A percentile compares a stretch with the other conserved stretches of the same genome.
Evolutionary conservation across 1,140 invertebrate genomes (phyloP).

Genomic region (Temnothorax longispinosus): DNA sequence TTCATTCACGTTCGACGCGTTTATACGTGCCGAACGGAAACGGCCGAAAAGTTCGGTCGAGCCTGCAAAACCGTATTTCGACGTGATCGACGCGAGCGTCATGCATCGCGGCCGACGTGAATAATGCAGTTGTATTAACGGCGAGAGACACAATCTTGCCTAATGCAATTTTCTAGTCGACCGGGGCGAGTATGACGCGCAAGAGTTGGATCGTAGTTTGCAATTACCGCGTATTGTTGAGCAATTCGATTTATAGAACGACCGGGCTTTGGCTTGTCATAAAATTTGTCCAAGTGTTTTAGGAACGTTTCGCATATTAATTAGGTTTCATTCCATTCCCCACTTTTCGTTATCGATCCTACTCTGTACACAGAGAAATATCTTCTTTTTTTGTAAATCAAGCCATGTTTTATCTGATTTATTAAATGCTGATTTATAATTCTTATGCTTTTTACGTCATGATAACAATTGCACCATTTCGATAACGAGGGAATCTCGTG

Average conservation of each 20-base stretch:
- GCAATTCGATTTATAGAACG: conserved; percentile 13
- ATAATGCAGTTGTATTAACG: conserved; percentile 19
- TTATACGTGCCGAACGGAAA: background rate
- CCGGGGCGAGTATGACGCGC: background rate
- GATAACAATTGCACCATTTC: background rate
- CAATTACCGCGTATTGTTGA: conserved; percentile 14
- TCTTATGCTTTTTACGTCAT: background rate
- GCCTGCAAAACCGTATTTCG: conserved; percentile 9
- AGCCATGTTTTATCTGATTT: background rate
- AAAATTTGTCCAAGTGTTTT: background rate
- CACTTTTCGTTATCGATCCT: background rate
- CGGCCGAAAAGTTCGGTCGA: conserved; percentile 1
- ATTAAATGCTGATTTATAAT: background rate
- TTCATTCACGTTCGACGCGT: background rate
- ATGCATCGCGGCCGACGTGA: background rate
- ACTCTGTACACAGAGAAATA: background rate
- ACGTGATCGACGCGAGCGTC: conserved; percentile 16
- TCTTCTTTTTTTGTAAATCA: background rate
- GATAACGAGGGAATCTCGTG: background rate
- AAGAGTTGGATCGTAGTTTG: conserved; percentile 5
- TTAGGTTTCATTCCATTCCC: background rate
- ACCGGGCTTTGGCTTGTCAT: background rate
- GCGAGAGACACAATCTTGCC: background rate
- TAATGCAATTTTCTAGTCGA: conserved; percentile 42
- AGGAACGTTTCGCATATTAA: background rate